phyloP scores from a whole-genome alignment of 2,797 vertebrate species.

The Hemibagrus guttatus region DNA sequence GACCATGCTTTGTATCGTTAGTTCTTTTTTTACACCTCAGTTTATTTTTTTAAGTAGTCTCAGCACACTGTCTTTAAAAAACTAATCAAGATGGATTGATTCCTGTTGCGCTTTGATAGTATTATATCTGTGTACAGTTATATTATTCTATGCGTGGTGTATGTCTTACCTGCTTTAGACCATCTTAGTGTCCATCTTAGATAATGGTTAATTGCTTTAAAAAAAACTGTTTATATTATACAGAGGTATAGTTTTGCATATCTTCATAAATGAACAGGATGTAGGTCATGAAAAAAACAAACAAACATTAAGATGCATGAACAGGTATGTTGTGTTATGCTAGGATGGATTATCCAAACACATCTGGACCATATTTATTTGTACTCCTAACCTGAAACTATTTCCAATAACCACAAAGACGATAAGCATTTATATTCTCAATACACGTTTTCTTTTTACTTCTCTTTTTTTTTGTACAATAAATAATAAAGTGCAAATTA shows the following conservation, averaged over 20 bases:
- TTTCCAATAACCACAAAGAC: conserved; percentile 43
- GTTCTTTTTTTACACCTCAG: background rate
- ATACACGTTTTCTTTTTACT: conserved; percentile 65
- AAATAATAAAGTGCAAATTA: conserved; percentile 84
- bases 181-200: background rate
- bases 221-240: background rate
- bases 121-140: conserved; percentile 32
- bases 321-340: background rate
- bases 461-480: conserved; percentile 65
- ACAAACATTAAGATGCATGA: no score
- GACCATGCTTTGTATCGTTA: background rate
- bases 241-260: background rate
- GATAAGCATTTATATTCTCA: conserved; percentile 38
- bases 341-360: background rate
- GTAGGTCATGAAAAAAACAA: no score
- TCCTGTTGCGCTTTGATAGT: conserved; percentile 28
- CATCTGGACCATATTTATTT: conserved; percentile 10
- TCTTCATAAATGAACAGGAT: background rate
- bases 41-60: conserved; percentile 15
- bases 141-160: conserved; percentile 3
- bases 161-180: background rate
- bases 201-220: conserved; percentile 13
- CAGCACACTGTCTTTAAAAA: background rate
- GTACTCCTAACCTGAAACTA: background rate
- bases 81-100: background rate